Evolutionary conservation across 2,888 invertebrate species (phyloP).

Genomic region (Trisateles emortualis): DNA sequence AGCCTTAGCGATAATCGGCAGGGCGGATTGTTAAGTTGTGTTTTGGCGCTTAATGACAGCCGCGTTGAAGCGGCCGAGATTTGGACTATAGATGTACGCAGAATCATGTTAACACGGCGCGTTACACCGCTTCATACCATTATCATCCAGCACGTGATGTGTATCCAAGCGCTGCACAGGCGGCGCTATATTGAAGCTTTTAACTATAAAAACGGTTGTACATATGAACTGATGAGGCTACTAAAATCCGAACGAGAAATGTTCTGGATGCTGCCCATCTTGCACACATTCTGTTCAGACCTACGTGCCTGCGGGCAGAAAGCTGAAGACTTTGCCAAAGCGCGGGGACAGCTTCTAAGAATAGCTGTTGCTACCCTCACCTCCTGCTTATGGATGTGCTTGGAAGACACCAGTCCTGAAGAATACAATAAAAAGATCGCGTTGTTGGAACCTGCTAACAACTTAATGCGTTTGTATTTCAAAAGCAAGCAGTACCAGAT

Average conservation of each 20-base stretch:
- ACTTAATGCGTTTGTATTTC: slow-evolving; percentile 6
- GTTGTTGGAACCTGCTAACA: slow-evolving; percentile 4
- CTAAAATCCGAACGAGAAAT: neutral
- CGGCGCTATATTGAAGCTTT: slow-evolving; percentile 3
- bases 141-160: neutral
- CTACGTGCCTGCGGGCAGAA: slow-evolving; percentile 90
- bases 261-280: slow-evolving; percentile 96
- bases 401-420: neutral
- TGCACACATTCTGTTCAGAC: slow-evolving; percentile 93
- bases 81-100: neutral
- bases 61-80: slow-evolving; percentile 2
- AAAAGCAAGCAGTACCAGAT: neutral
- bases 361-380: slow-evolving; percentile 3
- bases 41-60: neutral
- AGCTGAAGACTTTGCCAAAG: slow-evolving; percentile 16
- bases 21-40: no score
- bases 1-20: no score
- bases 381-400: neutral
- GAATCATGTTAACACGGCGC: neutral
- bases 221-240: neutral
- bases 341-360: neutral
- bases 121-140: neutral
- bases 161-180: neutral
- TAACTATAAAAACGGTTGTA: slow-evolving; percentile 4
- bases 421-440: slow-evolving; percentile 2